phyloP scores from a whole-genome alignment of 2,113 vertebrate species.

The Vimba vimba region DNA sequence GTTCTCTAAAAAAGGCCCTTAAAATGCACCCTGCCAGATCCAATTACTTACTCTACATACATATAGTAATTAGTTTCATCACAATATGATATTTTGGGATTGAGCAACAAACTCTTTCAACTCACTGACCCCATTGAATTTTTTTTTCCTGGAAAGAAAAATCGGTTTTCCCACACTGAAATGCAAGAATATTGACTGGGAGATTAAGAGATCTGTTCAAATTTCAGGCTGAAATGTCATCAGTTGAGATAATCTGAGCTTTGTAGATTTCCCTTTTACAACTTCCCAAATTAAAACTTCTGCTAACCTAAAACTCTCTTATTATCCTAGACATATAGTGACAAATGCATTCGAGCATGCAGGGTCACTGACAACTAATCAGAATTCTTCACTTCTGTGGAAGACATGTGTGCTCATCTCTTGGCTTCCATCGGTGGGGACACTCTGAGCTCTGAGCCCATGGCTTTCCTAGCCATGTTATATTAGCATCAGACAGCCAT shows the following conservation, averaged over 20 bases:
- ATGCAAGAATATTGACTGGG: constrained; percentile 71
- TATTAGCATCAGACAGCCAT: constrained; percentile 67
- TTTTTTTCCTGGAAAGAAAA: constrained; percentile 59
- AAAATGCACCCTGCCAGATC: constrained; percentile 14
- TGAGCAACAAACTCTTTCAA: constrained; percentile 44
- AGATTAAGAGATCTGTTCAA: constrained; percentile 72
- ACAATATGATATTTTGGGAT: constrained; percentile 15
- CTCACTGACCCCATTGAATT: constrained; percentile 50
- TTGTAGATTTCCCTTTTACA: constrained; percentile 52
- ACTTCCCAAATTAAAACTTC: constrained; percentile 67
- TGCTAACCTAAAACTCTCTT: constrained; percentile 54
- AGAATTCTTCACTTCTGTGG: constrained; percentile 51
- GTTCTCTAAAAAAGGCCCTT: background rate
- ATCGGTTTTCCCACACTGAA: constrained; percentile 55
- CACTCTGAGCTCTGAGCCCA: constrained; percentile 56
- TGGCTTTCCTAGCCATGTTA: constrained; percentile 50
- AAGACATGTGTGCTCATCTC: constrained; percentile 63
- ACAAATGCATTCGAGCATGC: constrained; percentile 67
- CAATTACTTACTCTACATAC: background rate
- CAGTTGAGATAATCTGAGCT: constrained; percentile 61
- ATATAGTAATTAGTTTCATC: constrained; percentile 12
- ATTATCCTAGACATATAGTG: constrained; percentile 59
- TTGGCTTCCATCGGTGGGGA: constrained; percentile 59
- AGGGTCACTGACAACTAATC: constrained; percentile 59
- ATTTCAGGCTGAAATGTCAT: constrained; percentile 66